phyloP scores from a whole-genome alignment of 30 jellyfish, hydroid and myxozoan species.

The Haliclystus octoradiatus region DNA sequence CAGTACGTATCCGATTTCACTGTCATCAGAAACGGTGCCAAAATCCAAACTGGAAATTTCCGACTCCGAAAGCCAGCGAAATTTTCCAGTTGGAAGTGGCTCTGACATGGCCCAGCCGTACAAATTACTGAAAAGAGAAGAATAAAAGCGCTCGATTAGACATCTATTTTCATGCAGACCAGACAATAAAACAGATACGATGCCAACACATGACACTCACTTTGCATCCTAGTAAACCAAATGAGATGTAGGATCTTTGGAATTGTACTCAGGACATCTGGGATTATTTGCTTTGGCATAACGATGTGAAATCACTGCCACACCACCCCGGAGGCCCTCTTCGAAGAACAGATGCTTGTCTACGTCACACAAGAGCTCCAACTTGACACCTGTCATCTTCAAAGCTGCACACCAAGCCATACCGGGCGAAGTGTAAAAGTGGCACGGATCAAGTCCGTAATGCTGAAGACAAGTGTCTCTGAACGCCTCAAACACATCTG shows the following conservation, averaged over 20 bases:
- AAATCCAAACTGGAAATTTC: slow-evolving; percentile 4
- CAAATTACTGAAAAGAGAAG: no score
- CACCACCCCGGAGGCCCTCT: slow-evolving; percentile 36
- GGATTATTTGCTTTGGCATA: slow-evolving; percentile 26
- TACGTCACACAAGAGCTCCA: slow-evolving; percentile 15
- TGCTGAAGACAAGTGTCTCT: no score
- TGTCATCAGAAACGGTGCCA: neutral
- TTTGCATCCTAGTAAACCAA: slow-evolving; percentile 62
- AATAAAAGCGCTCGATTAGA: no score
- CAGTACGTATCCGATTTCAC: no score
- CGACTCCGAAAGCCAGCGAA: slow-evolving; percentile 31
- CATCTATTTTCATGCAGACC: no score
- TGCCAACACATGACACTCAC: no score
- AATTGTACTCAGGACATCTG: neutral
- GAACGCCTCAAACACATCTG: neutral
- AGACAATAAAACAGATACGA: no score
- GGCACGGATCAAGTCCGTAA: slow-evolving; percentile 8
- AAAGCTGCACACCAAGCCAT: slow-evolving; percentile 33
- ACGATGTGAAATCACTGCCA: slow-evolving; percentile 14
- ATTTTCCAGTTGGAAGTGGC: no score
- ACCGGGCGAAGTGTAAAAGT: no score
- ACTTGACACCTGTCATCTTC: slow-evolving; percentile 11
- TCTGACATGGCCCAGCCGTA: slow-evolving; percentile 80
- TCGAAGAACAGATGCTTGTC: slow-evolving; percentile 21
- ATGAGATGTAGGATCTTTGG: slow-evolving; percentile 9